Evolutionary conservation across 2,888 invertebrate genomes (phyloP).

Genomic region (Hylaea fasciaria): DNA sequence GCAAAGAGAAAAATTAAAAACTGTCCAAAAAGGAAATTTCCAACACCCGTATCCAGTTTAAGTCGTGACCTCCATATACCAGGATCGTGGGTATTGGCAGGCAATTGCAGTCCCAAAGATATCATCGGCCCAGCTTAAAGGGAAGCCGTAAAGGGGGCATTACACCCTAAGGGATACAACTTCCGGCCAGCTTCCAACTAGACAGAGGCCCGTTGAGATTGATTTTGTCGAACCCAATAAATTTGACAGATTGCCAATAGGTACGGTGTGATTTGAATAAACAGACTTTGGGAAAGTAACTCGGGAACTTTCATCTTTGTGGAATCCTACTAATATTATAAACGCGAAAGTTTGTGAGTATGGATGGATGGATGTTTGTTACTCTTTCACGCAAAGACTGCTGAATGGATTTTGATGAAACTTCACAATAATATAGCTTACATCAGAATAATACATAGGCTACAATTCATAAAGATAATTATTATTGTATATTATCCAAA

Average conservation of each 20-base stretch:
- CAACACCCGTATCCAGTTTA: conserved; percentile 35
- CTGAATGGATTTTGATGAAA: too few species aligned
- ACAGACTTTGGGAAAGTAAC: background rate
- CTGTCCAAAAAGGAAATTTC: background rate
- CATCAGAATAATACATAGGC: too few species aligned
- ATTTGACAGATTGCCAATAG: conserved; percentile 6
- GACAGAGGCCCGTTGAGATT: conserved; percentile 23
- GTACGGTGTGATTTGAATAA: conserved; percentile 1
- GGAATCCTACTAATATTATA: too few species aligned
- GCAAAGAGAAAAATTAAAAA: too few species aligned
- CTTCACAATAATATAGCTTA: too few species aligned
- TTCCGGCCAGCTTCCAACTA: conserved; percentile 12
- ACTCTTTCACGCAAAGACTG: too few species aligned
- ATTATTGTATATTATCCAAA: too few species aligned
- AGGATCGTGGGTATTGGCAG: conserved; percentile 38
- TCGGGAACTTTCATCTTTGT: too few species aligned
- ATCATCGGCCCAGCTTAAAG: conserved; percentile 56
- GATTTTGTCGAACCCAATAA: conserved; percentile 18
- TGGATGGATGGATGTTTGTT: too few species aligned
- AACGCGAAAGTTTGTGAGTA: too few species aligned
- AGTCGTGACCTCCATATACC: conserved; percentile 44
- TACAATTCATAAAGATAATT: too few species aligned
- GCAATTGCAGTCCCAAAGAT: conserved; percentile 43
- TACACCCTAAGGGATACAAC: conserved; percentile 45
- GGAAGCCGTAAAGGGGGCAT: conserved; percentile 53